phyloP scores from a whole-genome alignment of 2,113 vertebrate species.

The Hydropotes inermis region DNA sequence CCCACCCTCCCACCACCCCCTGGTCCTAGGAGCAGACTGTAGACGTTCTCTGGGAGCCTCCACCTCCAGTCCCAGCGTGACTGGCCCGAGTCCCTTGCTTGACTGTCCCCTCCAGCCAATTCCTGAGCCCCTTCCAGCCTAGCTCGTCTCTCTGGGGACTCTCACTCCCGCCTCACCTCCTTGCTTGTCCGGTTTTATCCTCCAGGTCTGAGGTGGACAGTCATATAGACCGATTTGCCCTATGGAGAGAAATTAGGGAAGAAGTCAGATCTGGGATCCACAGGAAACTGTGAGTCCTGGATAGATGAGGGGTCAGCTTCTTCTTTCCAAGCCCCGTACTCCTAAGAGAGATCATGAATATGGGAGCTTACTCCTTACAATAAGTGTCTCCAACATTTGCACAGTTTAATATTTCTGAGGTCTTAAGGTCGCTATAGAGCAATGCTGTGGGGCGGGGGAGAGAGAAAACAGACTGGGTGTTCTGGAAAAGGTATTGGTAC shows the following conservation, averaged over 20 bases:
- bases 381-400: neutral
- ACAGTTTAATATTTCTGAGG: neutral
- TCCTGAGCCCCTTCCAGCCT: neutral
- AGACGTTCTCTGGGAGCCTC: neutral
- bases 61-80: neutral
- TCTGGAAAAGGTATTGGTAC: neutral
- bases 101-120: neutral
- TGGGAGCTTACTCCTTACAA: neutral
- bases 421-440: neutral
- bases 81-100: neutral
- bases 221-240: neutral
- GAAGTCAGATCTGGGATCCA: neutral
- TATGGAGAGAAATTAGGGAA: neutral
- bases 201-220: neutral
- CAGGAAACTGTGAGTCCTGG: neutral
- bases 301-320: neutral
- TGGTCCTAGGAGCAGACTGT: neutral
- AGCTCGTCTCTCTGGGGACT: neutral
- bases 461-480: neutral
- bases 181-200: neutral
- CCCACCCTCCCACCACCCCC: neutral
- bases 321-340: fast-evolving
- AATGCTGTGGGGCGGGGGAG: neutral
- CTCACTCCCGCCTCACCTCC: neutral
- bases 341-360: neutral